Percentiles rank a stretch among this genome's conserved stretches.
These are phyloP conservation scores for Aptenodytes forsteri DNA, from an alignment of 2,113 vertebrate genomes.

Conservation along the genomic window DNA sequence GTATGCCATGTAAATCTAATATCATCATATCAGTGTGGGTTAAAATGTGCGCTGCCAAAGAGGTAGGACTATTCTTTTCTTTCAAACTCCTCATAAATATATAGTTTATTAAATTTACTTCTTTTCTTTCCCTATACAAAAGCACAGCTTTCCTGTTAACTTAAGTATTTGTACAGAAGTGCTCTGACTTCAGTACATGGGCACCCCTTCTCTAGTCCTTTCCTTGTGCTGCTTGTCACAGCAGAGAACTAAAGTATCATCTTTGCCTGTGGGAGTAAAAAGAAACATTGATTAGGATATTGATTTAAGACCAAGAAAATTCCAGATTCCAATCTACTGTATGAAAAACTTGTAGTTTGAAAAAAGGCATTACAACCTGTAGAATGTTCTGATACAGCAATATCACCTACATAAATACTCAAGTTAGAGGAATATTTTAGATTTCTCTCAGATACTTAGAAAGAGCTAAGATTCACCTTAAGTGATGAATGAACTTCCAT, in stretches of 20 bases:
- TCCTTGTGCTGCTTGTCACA: not conserved
- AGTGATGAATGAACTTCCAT: not conserved
- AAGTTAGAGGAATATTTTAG: not conserved
- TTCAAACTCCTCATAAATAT: not conserved
- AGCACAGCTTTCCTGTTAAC: not conserved
- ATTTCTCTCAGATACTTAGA: not conserved
- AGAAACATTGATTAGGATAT: not conserved
- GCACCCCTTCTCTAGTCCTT: not conserved
- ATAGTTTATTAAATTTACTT: not conserved
- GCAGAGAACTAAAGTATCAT: not conserved
- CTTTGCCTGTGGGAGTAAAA: not conserved
- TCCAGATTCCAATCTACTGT: not conserved
- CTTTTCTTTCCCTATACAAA: not conserved
- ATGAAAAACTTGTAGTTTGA: not conserved
- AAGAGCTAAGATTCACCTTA: not conserved
- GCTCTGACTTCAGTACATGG: not conserved
- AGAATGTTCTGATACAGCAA: not conserved
- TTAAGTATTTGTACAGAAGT: not conserved
- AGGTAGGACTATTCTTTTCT: not conserved
- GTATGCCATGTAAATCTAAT: not conserved
- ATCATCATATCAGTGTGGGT: not conserved
- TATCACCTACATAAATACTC: not conserved
- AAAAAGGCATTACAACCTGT: not conserved
- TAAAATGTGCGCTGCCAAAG: not conserved
- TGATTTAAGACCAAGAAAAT: not conserved